Conservation (phyloP, 2,113 vertebrate genomes). For the Mustela nigripes region DNA sequence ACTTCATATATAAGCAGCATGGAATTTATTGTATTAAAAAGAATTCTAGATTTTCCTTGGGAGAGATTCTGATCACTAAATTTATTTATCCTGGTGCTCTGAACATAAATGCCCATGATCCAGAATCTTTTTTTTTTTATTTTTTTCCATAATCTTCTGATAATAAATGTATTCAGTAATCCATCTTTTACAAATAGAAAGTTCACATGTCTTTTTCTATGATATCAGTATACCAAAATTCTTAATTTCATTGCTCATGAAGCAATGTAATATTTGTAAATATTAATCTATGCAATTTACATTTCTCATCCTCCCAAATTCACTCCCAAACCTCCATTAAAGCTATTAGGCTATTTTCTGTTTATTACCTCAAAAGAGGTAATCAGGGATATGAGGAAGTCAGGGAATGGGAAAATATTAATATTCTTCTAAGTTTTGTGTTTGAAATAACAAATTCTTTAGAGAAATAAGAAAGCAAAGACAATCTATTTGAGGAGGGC, state of each 20-base stretch:
- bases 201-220: neutral
- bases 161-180: neutral
- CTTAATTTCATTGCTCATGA: neutral
- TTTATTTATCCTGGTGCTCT: neutral
- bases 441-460: constrained; percentile 31
- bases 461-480: neutral
- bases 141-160: neutral
- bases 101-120: neutral
- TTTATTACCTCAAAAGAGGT: neutral
- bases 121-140: neutral
- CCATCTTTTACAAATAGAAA: neutral
- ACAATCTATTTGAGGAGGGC: neutral
- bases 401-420: neutral
- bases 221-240: neutral
- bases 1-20: neutral
- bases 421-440: neutral
- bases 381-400: neutral
- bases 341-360: neutral
- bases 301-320: neutral
- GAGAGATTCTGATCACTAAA: neutral
- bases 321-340: neutral
- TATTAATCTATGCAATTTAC: neutral
- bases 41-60: neutral
- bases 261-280: neutral
- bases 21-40: constrained; percentile 10